Conservation (phyloP, 2,888 invertebrate species). For the Camptogramma bilineatum region DNA sequence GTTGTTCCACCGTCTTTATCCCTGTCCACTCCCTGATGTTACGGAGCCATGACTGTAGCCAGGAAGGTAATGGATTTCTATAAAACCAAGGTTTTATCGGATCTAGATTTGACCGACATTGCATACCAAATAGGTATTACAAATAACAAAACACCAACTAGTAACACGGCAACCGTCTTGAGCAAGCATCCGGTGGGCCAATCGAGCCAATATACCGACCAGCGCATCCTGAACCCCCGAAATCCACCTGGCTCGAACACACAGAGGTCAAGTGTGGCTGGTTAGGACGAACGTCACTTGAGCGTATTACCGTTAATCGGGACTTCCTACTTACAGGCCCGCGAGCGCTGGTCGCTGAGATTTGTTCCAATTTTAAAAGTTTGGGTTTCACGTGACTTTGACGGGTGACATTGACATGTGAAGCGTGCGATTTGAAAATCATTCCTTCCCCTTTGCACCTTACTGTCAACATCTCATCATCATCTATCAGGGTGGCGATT, state of each 20-base stretch:
- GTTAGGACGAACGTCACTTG: conserved; percentile 69
- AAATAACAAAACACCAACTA: conserved; percentile 43
- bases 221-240: conserved; percentile 57
- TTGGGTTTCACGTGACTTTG: conserved; percentile 48
- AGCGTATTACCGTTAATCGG: conserved; percentile 81
- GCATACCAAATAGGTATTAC: conserved; percentile 46
- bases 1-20: too few relatives aligned
- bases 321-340: conserved; percentile 81
- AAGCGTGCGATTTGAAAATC: neutral
- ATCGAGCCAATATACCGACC: conserved; percentile 78
- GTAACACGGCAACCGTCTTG: conserved; percentile 69
- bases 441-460: neutral
- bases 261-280: conserved; percentile 34
- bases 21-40: too few relatives aligned
- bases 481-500: too few relatives aligned
- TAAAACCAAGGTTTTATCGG: neutral
- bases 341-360: conserved; percentile 71
- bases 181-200: conserved; percentile 80
- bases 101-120: conserved; percentile 37
- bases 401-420: conserved; percentile 26
- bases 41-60: too few relatives aligned
- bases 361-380: conserved; percentile 80
- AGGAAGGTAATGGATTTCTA: too few relatives aligned
- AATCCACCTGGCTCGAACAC: conserved; percentile 24
- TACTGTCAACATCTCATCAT: neutral